phyloP scores from a whole-genome alignment of 1,140 invertebrate species.

The Caerostris extrusa region DNA sequence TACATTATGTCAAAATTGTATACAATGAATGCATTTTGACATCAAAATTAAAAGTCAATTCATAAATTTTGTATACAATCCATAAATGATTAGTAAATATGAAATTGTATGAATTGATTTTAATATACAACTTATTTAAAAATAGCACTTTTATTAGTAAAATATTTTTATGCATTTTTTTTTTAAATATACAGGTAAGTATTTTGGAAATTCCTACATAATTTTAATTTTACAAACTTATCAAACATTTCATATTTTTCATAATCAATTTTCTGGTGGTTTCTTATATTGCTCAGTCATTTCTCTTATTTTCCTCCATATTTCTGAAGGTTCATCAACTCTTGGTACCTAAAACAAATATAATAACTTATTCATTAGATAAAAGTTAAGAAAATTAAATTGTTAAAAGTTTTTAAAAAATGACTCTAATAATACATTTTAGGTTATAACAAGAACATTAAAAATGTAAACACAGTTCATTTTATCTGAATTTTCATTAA shows the following conservation, averaged over 20 bases:
- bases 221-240: not conserved
- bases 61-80: not conserved
- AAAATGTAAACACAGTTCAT: too few relatives aligned
- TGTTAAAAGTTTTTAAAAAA: not conserved
- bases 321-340: constrained; percentile 88
- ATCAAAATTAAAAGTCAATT: too few relatives aligned
- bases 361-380: not conserved
- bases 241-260: not conserved
- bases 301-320: constrained; percentile 87
- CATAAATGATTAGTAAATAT: not conserved
- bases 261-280: constrained; percentile 75
- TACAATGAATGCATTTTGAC: too few relatives aligned
- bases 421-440: too few relatives aligned
- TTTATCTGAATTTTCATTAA: not conserved
- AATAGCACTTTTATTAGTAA: not conserved
- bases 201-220: not conserved
- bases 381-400: not conserved
- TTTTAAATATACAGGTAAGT: not conserved
- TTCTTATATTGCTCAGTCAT: constrained; percentile 87
- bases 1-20: too few relatives aligned
- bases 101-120: not conserved
- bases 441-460: too few relatives aligned
- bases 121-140: not conserved
- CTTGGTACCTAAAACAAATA: constrained; percentile 86
- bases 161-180: not conserved